Percentiles rank a stretch among this genome's conserved stretches.
phyloP scores from a whole-genome alignment of 2,113 vertebrate species.

The Columba janthina region DNA sequence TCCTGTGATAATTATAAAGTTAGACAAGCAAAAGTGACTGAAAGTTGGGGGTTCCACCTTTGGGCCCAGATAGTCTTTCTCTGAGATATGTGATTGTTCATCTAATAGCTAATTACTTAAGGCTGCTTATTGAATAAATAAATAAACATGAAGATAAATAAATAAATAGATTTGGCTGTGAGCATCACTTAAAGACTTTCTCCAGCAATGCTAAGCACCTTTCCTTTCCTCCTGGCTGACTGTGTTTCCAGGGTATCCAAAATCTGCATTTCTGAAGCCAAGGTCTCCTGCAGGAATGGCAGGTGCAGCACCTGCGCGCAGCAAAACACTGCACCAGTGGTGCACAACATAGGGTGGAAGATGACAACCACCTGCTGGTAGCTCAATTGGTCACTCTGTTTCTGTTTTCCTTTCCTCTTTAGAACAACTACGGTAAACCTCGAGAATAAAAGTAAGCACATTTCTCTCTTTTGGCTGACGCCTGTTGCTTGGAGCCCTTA shows the following conservation, averaged over 20 bases:
- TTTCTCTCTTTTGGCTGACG: background rate
- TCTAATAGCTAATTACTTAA: background rate
- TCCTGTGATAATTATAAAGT: background rate
- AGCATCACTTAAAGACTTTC: background rate
- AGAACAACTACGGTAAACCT: background rate
- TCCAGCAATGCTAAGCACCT: background rate
- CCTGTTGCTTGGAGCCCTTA: rapidly evolving
- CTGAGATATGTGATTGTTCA: background rate
- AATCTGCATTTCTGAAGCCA: background rate
- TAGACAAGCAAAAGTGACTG: background rate
- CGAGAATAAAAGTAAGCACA: background rate
- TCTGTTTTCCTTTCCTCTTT: background rate
- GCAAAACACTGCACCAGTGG: too few relatives aligned
- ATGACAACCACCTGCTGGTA: rapidly evolving
- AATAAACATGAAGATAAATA: background rate
- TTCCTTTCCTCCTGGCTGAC: background rate
- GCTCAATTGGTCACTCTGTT: background rate
- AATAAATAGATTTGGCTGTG: background rate
- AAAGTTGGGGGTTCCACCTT: background rate
- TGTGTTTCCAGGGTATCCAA: background rate
- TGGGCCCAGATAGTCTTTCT: background rate
- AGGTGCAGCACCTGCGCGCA: rapidly evolving
- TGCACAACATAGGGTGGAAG: background rate
- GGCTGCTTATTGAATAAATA: background rate
- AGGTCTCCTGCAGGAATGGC: background rate